phyloP scores from a whole-genome alignment of 2,113 vertebrate genomes.

The Sinosuthora webbiana region DNA sequence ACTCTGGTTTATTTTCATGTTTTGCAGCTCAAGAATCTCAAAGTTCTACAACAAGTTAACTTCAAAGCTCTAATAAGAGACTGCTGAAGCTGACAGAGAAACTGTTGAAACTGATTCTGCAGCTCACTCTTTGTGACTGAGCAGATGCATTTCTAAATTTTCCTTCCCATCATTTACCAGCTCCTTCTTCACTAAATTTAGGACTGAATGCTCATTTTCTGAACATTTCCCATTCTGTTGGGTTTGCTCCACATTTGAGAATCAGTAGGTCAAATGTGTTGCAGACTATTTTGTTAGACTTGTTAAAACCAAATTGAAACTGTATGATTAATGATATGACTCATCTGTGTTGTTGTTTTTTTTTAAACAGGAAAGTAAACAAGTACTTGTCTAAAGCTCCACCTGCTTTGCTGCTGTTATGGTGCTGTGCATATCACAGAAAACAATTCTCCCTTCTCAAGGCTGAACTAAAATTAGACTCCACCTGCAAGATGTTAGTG shows the following conservation, averaged over 20 bases:
- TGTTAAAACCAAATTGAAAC: constrained; percentile 70
- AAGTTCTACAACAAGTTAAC: constrained; percentile 35
- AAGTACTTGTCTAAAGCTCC: constrained; percentile 63
- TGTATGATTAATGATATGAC: constrained; percentile 66
- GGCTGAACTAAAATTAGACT: constrained; percentile 82
- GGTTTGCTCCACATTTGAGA: constrained; percentile 65
- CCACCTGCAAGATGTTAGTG: constrained; percentile 84
- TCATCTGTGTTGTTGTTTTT: constrained; percentile 48
- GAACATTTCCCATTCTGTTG: constrained; percentile 69
- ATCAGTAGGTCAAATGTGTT: constrained; percentile 69
- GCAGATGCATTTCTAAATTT: constrained; percentile 77
- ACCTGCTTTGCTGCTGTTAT: constrained; percentile 72
- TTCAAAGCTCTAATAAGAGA: constrained; percentile 38
- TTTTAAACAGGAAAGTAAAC: constrained; percentile 70
- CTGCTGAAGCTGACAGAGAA: constrained; percentile 47
- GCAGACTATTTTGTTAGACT: constrained; percentile 67
- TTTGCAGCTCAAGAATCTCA: background rate
- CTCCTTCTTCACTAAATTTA: constrained; percentile 73
- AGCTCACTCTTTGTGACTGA: constrained; percentile 63
- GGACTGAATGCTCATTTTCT: constrained; percentile 72
- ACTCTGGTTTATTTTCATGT: background rate
- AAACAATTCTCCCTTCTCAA: constrained; percentile 78
- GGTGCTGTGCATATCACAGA: constrained; percentile 48
- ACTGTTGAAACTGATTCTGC: constrained; percentile 29
- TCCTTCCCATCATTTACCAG: constrained; percentile 64